Evolutionary conservation across 2,888 invertebrate species (phyloP).

Genomic region (Rotaria socialis): DNA sequence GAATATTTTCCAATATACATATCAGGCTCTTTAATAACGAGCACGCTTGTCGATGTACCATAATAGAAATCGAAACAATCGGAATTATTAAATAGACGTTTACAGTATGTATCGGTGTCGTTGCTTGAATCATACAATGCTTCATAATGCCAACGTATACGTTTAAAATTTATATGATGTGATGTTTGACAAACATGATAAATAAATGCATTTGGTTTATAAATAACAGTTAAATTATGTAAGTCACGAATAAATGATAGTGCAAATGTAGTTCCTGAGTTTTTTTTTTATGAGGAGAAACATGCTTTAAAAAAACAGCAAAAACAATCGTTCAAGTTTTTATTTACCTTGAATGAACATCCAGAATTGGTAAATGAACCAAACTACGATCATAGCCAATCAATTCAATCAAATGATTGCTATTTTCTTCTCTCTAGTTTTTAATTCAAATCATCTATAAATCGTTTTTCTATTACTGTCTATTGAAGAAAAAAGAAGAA

Average conservation of each 20-base stretch:
- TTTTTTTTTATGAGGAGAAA: no score
- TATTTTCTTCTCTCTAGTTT: conserved; percentile 16
- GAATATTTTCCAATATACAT: not conserved
- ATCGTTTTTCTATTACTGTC: not conserved
- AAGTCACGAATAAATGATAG: conserved; percentile 17
- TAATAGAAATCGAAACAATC: conserved; percentile 37
- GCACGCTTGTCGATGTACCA: not conserved
- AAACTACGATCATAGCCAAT: conserved; percentile 33
- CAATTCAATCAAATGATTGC: conserved; percentile 28
- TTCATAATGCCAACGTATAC: conserved; percentile 36
- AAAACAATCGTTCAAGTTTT: not conserved
- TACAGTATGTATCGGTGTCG: not conserved
- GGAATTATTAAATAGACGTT: conserved; percentile 30
- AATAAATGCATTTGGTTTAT: conserved; percentile 30
- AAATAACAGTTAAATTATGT: conserved; percentile 31
- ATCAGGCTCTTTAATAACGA: conserved; percentile 35
- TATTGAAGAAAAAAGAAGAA: not conserved
- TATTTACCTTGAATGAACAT: conserved; percentile 23
- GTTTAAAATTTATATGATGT: not conserved
- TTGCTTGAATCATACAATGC: not conserved
- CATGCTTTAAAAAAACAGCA: not conserved
- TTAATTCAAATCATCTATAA: conserved; percentile 15
- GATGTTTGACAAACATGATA: conserved; percentile 14
- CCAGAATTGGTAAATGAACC: conserved; percentile 5
- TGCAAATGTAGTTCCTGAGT: conserved; percentile 21